Percentiles rank a stretch among this genome's conserved stretches.
Evolutionary conservation across 2,797 vertebrate genomes (phyloP).

Genomic region (Periophthalmus magnuspinnatus): DNA sequence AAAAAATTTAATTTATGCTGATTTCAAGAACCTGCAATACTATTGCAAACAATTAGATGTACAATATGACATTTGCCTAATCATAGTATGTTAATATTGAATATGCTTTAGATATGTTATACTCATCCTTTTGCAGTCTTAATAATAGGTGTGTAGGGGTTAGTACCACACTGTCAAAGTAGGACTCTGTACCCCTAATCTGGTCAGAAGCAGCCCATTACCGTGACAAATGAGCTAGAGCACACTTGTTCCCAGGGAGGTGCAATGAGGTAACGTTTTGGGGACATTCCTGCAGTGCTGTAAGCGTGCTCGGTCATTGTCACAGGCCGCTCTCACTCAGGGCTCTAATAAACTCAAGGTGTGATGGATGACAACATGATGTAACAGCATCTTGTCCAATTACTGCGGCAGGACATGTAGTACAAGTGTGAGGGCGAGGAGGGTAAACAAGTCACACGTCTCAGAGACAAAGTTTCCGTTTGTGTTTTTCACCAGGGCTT

Average conservation of each 20-base stretch:
- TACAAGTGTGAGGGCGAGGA: slow-evolving; percentile 29
- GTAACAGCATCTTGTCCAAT: slow-evolving; percentile 37
- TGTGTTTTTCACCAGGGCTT: slow-evolving; percentile 48
- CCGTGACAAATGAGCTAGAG: slow-evolving; percentile 23
- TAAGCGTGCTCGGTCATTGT: background rate
- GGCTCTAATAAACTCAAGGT: slow-evolving; percentile 38
- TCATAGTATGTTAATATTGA: too few relatives aligned
- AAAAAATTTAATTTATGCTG: too few relatives aligned
- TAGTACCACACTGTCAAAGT: slow-evolving; percentile 17
- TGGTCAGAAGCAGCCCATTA: slow-evolving; percentile 36
- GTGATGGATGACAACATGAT: slow-evolving; percentile 42
- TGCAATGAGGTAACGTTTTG: slow-evolving; percentile 11
- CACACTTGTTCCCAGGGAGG: slow-evolving; percentile 11
- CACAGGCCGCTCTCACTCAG: slow-evolving; percentile 3
- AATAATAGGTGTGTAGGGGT: background rate
- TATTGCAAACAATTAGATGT: too few relatives aligned
- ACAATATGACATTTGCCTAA: too few relatives aligned
- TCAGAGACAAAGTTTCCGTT: slow-evolving; percentile 56
- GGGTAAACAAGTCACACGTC: slow-evolving; percentile 51
- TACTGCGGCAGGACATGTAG: slow-evolving; percentile 40
- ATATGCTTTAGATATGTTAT: too few relatives aligned
- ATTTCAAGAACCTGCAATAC: too few relatives aligned
- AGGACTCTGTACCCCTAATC: background rate
- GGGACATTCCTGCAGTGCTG: slow-evolving; percentile 31
- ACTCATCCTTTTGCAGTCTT: background rate